Conservation (phyloP, 2,113 vertebrate species). For the Narcine bancroftii region DNA sequence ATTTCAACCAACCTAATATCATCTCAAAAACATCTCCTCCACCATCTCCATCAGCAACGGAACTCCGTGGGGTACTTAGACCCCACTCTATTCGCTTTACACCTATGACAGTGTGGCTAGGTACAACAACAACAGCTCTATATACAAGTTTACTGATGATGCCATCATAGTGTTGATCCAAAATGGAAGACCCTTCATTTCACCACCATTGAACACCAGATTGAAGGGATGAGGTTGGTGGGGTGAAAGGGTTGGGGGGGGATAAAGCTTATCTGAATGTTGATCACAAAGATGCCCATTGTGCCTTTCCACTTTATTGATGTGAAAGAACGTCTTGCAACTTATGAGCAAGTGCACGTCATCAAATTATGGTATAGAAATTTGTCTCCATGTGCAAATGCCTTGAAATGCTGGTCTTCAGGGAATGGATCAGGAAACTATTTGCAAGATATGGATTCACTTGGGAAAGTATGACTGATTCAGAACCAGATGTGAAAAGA, state of each 20-base stretch:
- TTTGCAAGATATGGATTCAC: background rate
- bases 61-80: too few relatives aligned
- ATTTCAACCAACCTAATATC: background rate
- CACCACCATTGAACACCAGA: background rate
- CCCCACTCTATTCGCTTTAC: too few relatives aligned
- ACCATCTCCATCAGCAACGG: too few relatives aligned
- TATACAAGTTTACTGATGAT: too few relatives aligned
- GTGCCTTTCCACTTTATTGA: background rate
- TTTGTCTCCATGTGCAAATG: background rate
- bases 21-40: too few relatives aligned
- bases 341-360: too few relatives aligned
- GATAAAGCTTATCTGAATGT: background rate
- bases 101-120: too few relatives aligned
- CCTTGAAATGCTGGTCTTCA: background rate
- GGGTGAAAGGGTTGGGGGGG: too few relatives aligned
- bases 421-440: background rate
- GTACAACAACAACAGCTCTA: too few relatives aligned
- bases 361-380: background rate
- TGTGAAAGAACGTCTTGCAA: background rate
- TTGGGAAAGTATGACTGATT: background rate
- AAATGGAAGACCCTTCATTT: too few relatives aligned
- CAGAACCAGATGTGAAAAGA: background rate
- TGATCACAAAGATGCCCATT: background rate
- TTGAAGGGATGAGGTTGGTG: too few relatives aligned
- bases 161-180: too few relatives aligned